These are phyloP conservation scores for Danaus melanippus DNA, from an alignment of 1,140 invertebrate species.

Conservation along the genomic window DNA sequence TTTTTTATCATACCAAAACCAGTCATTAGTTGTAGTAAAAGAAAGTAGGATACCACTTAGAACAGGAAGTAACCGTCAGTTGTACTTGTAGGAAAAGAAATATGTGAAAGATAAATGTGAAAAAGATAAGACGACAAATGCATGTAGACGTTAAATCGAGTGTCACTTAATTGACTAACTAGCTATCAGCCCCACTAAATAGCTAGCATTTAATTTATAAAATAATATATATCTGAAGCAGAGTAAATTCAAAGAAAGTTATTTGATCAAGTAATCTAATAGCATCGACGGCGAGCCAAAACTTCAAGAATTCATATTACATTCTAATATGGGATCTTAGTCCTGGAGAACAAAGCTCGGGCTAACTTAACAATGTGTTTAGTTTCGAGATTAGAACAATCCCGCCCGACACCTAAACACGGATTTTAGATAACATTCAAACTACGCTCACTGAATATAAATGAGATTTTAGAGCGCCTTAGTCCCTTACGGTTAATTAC, in stretches of 20 bases:
- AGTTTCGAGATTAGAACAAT: conserved; percentile 68
- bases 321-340: conserved; percentile 28
- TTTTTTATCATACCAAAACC: conserved; percentile 15
- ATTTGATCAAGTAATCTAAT: conserved; percentile 15
- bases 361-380: conserved; percentile 66
- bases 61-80: conserved; percentile 19
- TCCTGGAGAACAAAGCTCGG: conserved; percentile 51
- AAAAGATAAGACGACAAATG: conserved; percentile 12
- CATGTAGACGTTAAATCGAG: conserved; percentile 6
- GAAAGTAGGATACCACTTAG: conserved; percentile 14
- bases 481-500: conserved; percentile 47
- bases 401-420: conserved; percentile 69
- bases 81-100: conserved; percentile 16
- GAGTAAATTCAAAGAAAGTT: conserved; percentile 7
- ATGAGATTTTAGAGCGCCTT: conserved; percentile 64
- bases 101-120: conserved; percentile 12
- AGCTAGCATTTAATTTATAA: not conserved
- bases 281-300: conserved; percentile 9
- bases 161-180: conserved; percentile 11
- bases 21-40: conserved; percentile 17
- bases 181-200: not conserved
- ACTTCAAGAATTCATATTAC: conserved; percentile 32
- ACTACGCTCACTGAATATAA: conserved; percentile 69
- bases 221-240: not conserved
- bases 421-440: conserved; percentile 71